A percentile compares a stretch with the other conserved stretches of the same genome.
Conservation (phyloP, 2,113 vertebrate genomes). For the Anas platyrhynchos region DNA sequence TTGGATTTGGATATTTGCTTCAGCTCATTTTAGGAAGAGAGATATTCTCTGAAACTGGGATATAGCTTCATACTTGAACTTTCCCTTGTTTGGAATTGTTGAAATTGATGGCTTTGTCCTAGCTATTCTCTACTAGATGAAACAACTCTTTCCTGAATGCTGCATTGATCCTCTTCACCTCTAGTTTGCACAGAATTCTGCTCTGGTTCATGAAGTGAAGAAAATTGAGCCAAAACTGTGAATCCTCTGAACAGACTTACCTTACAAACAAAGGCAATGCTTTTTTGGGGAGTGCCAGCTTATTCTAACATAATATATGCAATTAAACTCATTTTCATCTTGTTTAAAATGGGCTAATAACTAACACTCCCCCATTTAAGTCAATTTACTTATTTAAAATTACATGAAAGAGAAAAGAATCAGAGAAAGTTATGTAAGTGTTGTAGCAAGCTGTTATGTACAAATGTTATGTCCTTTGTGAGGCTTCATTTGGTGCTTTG, state of each 20-base stretch:
- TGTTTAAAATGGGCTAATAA: not conserved
- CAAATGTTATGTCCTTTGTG: not conserved
- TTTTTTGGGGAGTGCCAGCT: not conserved
- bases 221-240: not conserved
- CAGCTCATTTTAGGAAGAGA: not conserved
- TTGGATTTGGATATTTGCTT: not conserved
- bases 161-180: not conserved
- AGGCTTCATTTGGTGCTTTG: not conserved
- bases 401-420: not conserved
- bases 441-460: not conserved
- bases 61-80: not conserved
- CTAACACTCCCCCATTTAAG: not conserved
- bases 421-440: not conserved
- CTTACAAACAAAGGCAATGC: not conserved
- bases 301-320: not conserved
- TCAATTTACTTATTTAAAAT: not conserved
- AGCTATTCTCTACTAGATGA: not conserved
- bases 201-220: not conserved
- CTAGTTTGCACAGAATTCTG: not conserved
- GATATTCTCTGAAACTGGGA: not conserved
- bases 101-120: not conserved
- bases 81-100: not conserved
- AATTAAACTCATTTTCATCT: constrained; percentile 30
- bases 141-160: not conserved
- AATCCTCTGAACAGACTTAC: not conserved